Evolutionary conservation across 1,140 invertebrate genomes (phyloP).

Genomic region (Drosophila athabasca): DNA sequence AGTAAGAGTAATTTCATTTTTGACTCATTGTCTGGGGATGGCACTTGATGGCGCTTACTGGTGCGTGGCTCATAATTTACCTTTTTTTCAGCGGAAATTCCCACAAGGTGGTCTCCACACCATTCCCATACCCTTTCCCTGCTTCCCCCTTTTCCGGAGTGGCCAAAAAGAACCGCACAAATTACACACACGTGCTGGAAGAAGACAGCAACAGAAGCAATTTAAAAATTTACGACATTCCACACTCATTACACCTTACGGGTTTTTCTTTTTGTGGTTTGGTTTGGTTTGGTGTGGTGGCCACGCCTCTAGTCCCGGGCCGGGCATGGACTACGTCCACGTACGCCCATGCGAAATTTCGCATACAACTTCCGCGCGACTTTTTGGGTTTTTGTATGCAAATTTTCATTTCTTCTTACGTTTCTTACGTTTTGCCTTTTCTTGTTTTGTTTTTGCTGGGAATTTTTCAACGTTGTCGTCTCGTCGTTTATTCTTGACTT

Average conservation of each 20-base stretch:
- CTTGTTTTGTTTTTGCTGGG: constrained; percentile 20
- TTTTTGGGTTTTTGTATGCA: constrained; percentile 66
- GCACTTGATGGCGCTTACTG: constrained; percentile 45
- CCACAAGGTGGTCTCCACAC: constrained; percentile 49
- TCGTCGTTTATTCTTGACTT: constrained; percentile 48
- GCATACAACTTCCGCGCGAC: constrained; percentile 70
- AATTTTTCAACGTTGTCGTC: constrained; percentile 40
- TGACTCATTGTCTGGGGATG: constrained; percentile 15
- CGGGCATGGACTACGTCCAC: constrained; percentile 49
- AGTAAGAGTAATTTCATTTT: constrained; percentile 25
- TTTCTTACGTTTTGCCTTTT: constrained; percentile 4
- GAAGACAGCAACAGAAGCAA: constrained; percentile 67
- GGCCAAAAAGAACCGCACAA: constrained; percentile 43
- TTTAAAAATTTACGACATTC: constrained; percentile 81
- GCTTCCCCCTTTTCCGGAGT: background rate
- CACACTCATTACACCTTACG: constrained; percentile 78
- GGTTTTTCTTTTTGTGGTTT: constrained; percentile 13
- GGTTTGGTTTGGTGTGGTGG: constrained; percentile 23
- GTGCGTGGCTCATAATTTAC: constrained; percentile 67
- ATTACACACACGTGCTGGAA: constrained; percentile 49
- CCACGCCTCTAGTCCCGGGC: constrained; percentile 33
- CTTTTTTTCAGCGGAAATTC: constrained; percentile 67
- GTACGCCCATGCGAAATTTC: constrained; percentile 72
- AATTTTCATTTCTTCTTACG: constrained; percentile 63
- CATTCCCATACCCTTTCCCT: background rate